These are phyloP conservation scores for Sitta europaea DNA, from an alignment of 2,113 vertebrate species.

Conservation along the genomic window DNA sequence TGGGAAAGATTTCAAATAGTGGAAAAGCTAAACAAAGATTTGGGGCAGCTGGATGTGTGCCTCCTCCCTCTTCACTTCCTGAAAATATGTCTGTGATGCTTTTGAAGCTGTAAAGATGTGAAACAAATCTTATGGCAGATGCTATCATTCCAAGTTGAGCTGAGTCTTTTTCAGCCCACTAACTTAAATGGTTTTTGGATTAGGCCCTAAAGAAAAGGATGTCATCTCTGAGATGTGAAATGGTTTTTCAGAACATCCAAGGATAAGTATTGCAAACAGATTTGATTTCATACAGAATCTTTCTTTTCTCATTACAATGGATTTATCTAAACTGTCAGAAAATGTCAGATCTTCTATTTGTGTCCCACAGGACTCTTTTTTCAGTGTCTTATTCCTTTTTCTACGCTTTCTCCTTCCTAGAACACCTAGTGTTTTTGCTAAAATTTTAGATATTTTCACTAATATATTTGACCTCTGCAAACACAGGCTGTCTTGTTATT, in stretches of 20 bases:
- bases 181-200: constrained; percentile 46
- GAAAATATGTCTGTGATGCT: not conserved
- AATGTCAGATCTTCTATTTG: constrained; percentile 42
- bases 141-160: constrained; percentile 17
- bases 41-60: not conserved
- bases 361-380: not conserved
- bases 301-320: constrained; percentile 61
- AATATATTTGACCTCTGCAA: constrained; percentile 20
- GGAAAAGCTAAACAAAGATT: constrained; percentile 13
- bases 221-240: constrained; percentile 48
- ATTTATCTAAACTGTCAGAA: constrained; percentile 60
- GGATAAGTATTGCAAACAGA: constrained; percentile 51
- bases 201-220: constrained; percentile 50
- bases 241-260: constrained; percentile 39
- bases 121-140: constrained; percentile 48
- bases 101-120: constrained; percentile 34
- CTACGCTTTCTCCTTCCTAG: not conserved
- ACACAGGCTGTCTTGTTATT: not conserved
- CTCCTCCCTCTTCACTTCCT: not conserved
- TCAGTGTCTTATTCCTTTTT: not conserved
- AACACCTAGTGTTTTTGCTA: not conserved
- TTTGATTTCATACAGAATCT: constrained; percentile 50
- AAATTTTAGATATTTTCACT: constrained; percentile 15
- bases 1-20: not conserved
- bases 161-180: constrained; percentile 43